Conservation (phyloP, 2,113 vertebrate genomes). For the Sapajus apella region DNA sequence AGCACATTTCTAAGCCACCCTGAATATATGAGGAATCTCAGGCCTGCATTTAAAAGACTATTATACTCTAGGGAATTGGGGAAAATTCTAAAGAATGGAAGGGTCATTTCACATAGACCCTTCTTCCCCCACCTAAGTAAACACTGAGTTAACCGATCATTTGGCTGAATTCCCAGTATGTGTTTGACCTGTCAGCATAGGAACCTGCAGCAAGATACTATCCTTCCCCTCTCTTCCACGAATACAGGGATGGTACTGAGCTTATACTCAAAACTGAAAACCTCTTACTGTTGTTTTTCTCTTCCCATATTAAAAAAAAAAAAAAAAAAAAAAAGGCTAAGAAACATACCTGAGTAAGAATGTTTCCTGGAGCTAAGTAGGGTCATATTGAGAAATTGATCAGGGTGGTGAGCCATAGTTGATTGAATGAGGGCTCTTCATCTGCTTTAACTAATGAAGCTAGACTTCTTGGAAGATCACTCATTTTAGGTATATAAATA, state of each 20-base stretch:
- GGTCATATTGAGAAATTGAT: not conserved
- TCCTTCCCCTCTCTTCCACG: not conserved
- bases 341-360: not conserved
- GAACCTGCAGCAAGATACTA: not conserved
- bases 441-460: not conserved
- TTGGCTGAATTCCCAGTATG: not conserved
- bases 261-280: not conserved
- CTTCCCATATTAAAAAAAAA: not conserved
- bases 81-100: not conserved
- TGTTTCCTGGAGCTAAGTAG: not conserved
- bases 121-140: not conserved
- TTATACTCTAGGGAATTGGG: not conserved
- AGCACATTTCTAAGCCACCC: not conserved
- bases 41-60: not conserved
- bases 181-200: not conserved
- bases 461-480: not conserved
- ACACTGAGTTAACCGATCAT: not conserved
- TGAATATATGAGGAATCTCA: not conserved
- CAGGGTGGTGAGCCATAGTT: not conserved
- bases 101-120: not conserved
- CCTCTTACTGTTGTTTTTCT: not conserved
- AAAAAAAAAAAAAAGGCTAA: not conserved
- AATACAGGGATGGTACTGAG: not conserved
- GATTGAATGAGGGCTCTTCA: not conserved
- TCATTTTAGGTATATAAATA: not conserved